Percentiles rank a stretch among this genome's conserved stretches.
phyloP scores from a whole-genome alignment of 2,113 vertebrate genomes.

The Smithornis capensis region DNA sequence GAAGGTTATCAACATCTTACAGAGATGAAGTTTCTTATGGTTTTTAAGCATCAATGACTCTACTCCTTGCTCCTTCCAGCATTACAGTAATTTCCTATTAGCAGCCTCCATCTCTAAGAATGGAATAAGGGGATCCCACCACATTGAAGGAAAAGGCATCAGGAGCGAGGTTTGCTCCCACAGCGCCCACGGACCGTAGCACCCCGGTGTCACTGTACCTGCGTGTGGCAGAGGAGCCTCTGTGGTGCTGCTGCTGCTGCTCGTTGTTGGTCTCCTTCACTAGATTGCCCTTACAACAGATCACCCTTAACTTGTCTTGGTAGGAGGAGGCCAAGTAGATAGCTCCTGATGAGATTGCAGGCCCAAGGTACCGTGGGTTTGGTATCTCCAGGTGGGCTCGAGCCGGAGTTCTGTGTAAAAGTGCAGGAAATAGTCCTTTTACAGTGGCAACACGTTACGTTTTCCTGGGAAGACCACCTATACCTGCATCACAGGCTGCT shows the following conservation, averaged over 20 bases:
- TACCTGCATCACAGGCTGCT: neutral
- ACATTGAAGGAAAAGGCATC: neutral
- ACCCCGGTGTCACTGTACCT: constrained; percentile 43
- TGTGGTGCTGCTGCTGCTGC: constrained; percentile 78
- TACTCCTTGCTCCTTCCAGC: neutral
- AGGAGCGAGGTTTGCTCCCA: neutral
- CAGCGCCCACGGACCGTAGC: neutral
- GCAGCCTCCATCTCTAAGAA: neutral
- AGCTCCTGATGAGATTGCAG: constrained; percentile 93
- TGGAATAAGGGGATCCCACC: neutral
- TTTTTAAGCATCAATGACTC: neutral
- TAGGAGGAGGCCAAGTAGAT: constrained; percentile 98
- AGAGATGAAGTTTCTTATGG: neutral
- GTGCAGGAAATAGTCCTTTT: neutral
- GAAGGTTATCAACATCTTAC: neutral
- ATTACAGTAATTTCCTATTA: neutral
- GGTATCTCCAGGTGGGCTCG: constrained; percentile 95
- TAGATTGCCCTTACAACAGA: constrained; percentile 97
- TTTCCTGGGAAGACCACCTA: neutral
- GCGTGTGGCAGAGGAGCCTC: constrained; percentile 80
- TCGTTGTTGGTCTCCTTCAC: constrained; percentile 89
- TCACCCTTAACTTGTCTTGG: constrained; percentile 95
- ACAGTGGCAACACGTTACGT: neutral
- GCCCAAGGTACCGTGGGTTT: constrained; percentile 93
- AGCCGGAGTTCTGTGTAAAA: constrained; percentile 80